Evolutionary conservation across 2,797 vertebrate genomes (phyloP).

Genomic region (Xenopus petersii): DNA sequence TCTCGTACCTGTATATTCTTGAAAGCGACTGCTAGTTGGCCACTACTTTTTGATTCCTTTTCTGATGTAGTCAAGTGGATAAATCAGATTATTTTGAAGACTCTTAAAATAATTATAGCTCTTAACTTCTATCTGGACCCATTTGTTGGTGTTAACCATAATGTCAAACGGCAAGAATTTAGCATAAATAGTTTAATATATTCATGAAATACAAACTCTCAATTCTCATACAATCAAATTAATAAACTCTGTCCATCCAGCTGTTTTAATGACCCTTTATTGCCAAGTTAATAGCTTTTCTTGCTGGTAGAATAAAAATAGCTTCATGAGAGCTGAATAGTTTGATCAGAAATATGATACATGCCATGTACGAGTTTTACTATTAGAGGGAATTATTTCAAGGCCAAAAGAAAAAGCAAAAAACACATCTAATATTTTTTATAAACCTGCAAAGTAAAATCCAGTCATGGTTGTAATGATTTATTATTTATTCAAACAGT

Average conservation of each 20-base stretch:
- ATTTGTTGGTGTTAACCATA: slow-evolving; percentile 23
- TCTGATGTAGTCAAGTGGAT: slow-evolving; percentile 1
- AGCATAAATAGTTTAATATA: slow-evolving; percentile 4
- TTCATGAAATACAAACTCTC: slow-evolving; percentile 21
- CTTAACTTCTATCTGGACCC: slow-evolving; percentile 8
- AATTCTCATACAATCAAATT: slow-evolving; percentile 2
- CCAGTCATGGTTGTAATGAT: too few relatives aligned
- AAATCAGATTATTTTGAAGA: slow-evolving; percentile 4
- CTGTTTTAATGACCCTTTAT: slow-evolving; percentile 29
- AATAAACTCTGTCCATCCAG: background rate
- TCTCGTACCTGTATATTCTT: too few relatives aligned
- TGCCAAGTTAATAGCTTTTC: slow-evolving; percentile 30
- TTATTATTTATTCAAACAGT: too few relatives aligned
- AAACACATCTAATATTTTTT: too few relatives aligned
- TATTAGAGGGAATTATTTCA: too few relatives aligned
- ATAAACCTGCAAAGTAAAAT: too few relatives aligned
- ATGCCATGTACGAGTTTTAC: too few relatives aligned
- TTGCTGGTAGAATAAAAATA: slow-evolving; percentile 43
- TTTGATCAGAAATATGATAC: slow-evolving; percentile 44
- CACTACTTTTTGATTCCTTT: background rate
- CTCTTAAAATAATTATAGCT: background rate
- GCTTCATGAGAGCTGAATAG: slow-evolving; percentile 32
- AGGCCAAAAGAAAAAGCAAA: too few relatives aligned
- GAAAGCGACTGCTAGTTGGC: too few relatives aligned
- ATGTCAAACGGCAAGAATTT: background rate